phyloP scores from a whole-genome alignment of 2,888 invertebrate species.

The Leistus spinibarbis region DNA sequence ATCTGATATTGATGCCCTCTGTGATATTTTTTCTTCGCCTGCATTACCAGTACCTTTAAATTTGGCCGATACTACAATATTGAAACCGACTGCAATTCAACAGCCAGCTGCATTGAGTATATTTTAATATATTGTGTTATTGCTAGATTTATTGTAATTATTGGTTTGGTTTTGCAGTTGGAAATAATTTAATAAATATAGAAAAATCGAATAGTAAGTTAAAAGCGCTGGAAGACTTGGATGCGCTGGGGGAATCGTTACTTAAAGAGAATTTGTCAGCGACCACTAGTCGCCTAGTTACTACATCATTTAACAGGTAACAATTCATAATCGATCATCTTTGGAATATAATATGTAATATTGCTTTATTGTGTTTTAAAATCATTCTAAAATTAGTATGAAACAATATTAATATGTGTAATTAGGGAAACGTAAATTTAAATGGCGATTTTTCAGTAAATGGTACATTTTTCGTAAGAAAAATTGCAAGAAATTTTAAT shows the following conservation, averaged over 20 bases:
- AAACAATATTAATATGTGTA: no score
- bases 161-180: conserved; percentile 8
- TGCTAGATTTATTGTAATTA: neutral
- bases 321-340: conserved; percentile 15
- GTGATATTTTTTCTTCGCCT: conserved; percentile 60
- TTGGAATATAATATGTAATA: no score
- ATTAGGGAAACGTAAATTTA: no score
- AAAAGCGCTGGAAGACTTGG: conserved; percentile 75
- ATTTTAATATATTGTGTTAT: neutral
- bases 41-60: conserved; percentile 52
- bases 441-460: no score
- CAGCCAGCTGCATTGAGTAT: conserved; percentile 39
- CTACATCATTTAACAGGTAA: conserved; percentile 58
- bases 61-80: conserved; percentile 55
- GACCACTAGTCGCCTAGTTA: conserved; percentile 53
- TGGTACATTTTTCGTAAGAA: no score
- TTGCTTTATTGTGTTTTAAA: no score
- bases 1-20: conserved; percentile 59
- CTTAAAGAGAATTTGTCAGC: conserved; percentile 72
- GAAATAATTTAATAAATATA: conserved; percentile 29
- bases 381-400: no score
- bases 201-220: conserved; percentile 53
- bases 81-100: conserved; percentile 51
- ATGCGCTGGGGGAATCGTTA: conserved; percentile 80
- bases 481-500: no score